phyloP scores from a whole-genome alignment of 2,888 invertebrate genomes.

The Drosophila anomelani region DNA sequence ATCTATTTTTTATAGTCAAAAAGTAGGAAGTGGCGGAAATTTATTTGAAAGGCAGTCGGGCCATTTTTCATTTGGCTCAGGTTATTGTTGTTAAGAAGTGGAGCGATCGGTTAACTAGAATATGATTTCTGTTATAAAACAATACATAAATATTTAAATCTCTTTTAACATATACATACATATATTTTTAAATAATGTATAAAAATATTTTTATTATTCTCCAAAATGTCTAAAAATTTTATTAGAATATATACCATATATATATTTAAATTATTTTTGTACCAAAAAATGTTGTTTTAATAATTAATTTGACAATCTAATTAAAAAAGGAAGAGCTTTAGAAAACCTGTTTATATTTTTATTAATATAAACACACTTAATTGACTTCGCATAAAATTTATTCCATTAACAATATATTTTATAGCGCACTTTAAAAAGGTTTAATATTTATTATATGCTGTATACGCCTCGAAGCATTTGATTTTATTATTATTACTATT shows the following conservation, averaged over 20 bases:
- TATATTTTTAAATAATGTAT: no score
- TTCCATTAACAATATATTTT: neutral
- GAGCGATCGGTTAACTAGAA: neutral
- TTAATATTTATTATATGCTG: neutral
- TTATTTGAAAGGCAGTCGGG: conserved; percentile 5
- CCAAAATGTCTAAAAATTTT: no score
- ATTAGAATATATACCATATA: no score
- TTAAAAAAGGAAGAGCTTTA: neutral
- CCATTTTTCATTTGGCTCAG: neutral
- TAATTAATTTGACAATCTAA: neutral
- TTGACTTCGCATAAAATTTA: neutral
- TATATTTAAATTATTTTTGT: no score
- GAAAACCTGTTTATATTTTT: neutral
- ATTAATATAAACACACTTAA: neutral
- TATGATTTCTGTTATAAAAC: neutral
- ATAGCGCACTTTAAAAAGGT: neutral
- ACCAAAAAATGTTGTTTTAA: no score
- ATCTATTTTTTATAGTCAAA: neutral
- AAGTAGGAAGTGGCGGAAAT: conserved; percentile 13
- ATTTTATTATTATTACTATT: neutral
- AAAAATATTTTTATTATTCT: no score
- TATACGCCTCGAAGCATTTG: neutral
- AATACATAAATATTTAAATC: no score
- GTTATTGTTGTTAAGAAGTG: neutral
- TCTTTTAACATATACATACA: no score